phyloP scores from a whole-genome alignment of 2,888 invertebrate species.

The Morpho achilles region DNA sequence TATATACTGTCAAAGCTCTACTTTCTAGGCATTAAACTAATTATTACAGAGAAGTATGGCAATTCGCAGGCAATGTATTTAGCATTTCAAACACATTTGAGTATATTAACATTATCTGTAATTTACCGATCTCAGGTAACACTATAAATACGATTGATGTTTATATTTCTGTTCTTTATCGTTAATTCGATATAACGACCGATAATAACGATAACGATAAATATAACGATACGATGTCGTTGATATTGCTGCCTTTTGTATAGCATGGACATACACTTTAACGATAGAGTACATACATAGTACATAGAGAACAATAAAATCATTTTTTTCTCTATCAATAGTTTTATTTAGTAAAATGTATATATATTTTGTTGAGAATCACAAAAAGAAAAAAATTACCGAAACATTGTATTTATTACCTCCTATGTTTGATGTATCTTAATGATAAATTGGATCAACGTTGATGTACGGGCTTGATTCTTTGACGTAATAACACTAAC shows the following conservation, averaged over 20 bases:
- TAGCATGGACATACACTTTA: constrained; percentile 30
- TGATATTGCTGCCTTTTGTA: constrained; percentile 35
- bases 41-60: not conserved
- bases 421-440: too few species aligned
- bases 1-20: too few species aligned
- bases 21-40: not conserved
- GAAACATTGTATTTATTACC: not conserved
- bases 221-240: constrained; percentile 58
- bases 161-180: constrained; percentile 68
- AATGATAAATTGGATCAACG: too few species aligned
- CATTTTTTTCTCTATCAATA: too few species aligned
- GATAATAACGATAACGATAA: constrained; percentile 75
- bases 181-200: constrained; percentile 71
- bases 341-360: too few species aligned
- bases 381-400: too few species aligned
- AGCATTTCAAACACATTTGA: constrained; percentile 20
- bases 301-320: too few species aligned
- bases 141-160: constrained; percentile 63
- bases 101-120: constrained; percentile 28
- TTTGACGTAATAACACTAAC: too few species aligned
- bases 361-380: too few species aligned
- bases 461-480: too few species aligned
- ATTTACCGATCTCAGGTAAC: constrained; percentile 42
- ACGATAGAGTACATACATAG: too few species aligned
- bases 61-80: constrained; percentile 15